Evolutionary conservation across 2,888 invertebrate genomes (phyloP).

Genomic region (Sesia bembeciformis): DNA sequence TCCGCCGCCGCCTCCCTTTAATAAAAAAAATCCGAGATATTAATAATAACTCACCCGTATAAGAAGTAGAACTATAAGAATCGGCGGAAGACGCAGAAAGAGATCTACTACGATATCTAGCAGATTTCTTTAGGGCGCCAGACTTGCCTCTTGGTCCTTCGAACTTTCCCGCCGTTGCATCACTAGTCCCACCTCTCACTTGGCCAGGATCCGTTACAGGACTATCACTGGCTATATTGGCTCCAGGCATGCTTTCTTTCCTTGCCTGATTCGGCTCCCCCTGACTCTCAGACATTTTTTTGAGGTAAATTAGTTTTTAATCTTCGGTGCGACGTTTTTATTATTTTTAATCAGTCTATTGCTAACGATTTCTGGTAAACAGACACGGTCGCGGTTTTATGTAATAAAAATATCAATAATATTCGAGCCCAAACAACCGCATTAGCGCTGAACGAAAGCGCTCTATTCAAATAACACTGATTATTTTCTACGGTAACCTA

Average conservation of each 20-base stretch:
- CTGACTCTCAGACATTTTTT: slow-evolving; percentile 52
- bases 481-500: neutral
- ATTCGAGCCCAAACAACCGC: slow-evolving; percentile 35
- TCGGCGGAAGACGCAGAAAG: slow-evolving; percentile 95
- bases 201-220: slow-evolving; percentile 85
- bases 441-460: slow-evolving; percentile 20
- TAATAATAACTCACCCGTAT: slow-evolving; percentile 63
- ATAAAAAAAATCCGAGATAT: no score
- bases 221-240: slow-evolving; percentile 78
- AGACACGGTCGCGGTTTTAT: neutral
- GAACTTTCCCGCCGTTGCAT: slow-evolving; percentile 55
- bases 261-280: slow-evolving; percentile 45
- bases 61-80: slow-evolving; percentile 90
- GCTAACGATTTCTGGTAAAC: neutral
- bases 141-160: slow-evolving; percentile 71
- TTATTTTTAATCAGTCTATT: no score
- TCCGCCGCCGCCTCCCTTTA: no score
- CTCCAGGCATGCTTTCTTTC: slow-evolving; percentile 53
- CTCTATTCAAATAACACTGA: slow-evolving; percentile 1
- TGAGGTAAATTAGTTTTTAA: no score
- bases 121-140: slow-evolving; percentile 89
- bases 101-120: slow-evolving; percentile 90
- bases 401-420: slow-evolving; percentile 37
- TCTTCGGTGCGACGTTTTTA: no score
- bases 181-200: slow-evolving; percentile 46